Percentiles rank a stretch among this genome's conserved stretches.
These are phyloP conservation scores for Malurus alboscapulatus DNA, from an alignment of 2,113 vertebrate genomes.

Conservation along the genomic window DNA sequence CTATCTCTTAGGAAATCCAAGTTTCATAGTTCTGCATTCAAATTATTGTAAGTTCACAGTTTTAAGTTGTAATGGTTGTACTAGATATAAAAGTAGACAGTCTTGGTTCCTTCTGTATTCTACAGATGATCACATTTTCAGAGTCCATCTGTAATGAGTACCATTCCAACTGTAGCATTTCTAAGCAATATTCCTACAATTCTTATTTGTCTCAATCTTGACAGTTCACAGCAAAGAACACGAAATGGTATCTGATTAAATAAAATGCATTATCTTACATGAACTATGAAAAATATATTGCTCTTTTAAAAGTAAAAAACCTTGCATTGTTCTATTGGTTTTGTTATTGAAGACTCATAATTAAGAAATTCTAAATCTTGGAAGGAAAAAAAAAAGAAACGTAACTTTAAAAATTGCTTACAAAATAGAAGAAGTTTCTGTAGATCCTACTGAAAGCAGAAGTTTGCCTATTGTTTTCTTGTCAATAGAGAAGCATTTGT, in stretches of 20 bases:
- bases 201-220: slow-evolving; percentile 1
- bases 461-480: background rate
- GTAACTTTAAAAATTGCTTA: background rate
- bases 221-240: slow-evolving; percentile 60
- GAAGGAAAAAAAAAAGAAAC: background rate
- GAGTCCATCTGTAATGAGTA: slow-evolving; percentile 30
- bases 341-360: background rate
- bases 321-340: background rate
- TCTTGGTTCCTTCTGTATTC: slow-evolving; percentile 1
- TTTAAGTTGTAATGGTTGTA: background rate
- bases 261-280: slow-evolving; percentile 31
- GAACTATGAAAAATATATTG: slow-evolving; percentile 55
- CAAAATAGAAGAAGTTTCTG: background rate
- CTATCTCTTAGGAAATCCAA: slow-evolving; percentile 15
- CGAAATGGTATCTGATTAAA: slow-evolving; percentile 31
- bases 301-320: slow-evolving; percentile 5
- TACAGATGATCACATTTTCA: slow-evolving; percentile 32
- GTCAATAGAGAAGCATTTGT: background rate
- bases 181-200: slow-evolving; percentile 6
- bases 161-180: background rate
- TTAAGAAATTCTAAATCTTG: background rate
- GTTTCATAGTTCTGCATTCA: slow-evolving; percentile 9
- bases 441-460: background rate
- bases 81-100: slow-evolving; percentile 43
- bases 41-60: slow-evolving; percentile 22